Percentiles rank a stretch among this genome's conserved stretches.
Evolutionary conservation across 2,797 vertebrate species (phyloP).

Genomic region (Cetoscarus ocellatus): DNA sequence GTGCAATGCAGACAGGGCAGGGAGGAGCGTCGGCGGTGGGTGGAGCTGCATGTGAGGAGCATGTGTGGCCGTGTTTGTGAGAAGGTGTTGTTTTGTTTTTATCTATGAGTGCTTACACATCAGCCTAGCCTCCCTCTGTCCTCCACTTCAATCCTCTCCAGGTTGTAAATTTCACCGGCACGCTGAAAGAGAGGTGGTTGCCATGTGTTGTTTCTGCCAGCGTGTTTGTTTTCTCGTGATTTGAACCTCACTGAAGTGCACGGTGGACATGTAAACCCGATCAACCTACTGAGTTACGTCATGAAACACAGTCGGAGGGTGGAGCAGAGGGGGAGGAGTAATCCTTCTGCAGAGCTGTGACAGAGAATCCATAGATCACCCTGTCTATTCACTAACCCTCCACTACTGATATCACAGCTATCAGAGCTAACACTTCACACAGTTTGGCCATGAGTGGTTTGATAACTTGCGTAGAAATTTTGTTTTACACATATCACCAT

Average conservation of each 20-base stretch:
- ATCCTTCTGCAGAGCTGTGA: constrained; percentile 61
- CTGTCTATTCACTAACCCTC: constrained; percentile 3
- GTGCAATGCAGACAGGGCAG: constrained; percentile 80
- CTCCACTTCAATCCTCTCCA: neutral
- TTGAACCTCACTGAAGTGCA: constrained; percentile 11
- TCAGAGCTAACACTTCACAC: constrained; percentile 2
- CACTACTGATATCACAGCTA: neutral
- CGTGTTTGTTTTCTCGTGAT: constrained; percentile 7
- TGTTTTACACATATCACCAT: neutral
- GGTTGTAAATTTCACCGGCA: constrained; percentile 45
- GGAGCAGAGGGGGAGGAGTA: constrained; percentile 34
- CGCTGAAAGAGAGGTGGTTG: constrained; percentile 29
- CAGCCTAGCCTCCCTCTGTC: neutral
- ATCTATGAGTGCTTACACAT: constrained; percentile 40
- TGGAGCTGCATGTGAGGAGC: constrained; percentile 42
- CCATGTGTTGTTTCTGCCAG: constrained; percentile 17
- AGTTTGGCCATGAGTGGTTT: neutral
- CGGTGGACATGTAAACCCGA: constrained; percentile 21
- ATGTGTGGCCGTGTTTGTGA: constrained; percentile 26
- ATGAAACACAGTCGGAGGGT: constrained; percentile 36
- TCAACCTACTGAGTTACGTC: constrained; percentile 59
- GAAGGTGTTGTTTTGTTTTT: constrained; percentile 55
- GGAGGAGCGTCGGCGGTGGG: constrained; percentile 66
- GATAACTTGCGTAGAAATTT: neutral
- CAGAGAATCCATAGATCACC: constrained; percentile 66